Evolutionary conservation across 2,797 vertebrate genomes (phyloP).

Genomic region (Malacoctenus gilli): DNA sequence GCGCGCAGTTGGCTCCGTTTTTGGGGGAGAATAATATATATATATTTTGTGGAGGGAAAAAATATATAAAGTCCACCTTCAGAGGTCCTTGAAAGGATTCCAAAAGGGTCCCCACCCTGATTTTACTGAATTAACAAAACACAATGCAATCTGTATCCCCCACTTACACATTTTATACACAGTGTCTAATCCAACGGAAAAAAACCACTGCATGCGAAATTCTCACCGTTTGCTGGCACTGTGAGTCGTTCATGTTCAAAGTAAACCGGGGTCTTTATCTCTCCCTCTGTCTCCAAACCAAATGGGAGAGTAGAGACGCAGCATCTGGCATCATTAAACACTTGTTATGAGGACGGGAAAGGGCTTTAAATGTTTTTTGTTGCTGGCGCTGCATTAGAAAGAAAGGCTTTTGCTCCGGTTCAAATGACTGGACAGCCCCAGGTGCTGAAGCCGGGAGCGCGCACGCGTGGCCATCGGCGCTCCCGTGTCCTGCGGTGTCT

Average conservation of each 20-base stretch:
- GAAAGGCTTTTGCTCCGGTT: constrained; percentile 15
- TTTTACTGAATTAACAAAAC: constrained; percentile 17
- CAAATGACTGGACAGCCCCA: constrained; percentile 45
- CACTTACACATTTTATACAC: neutral
- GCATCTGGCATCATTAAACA: constrained; percentile 73
- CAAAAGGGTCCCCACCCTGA: constrained; percentile 17
- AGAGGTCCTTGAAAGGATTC: constrained; percentile 35
- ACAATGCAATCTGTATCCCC: constrained; percentile 13
- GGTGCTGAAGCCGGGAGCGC: constrained; percentile 61
- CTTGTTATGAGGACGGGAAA: constrained; percentile 53
- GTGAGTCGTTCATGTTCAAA: constrained; percentile 39
- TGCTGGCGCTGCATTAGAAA: constrained; percentile 37
- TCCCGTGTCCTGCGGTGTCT: constrained; percentile 23
- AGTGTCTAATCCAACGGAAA: constrained; percentile 9
- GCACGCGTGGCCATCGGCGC: no score
- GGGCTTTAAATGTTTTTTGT: constrained; percentile 37
- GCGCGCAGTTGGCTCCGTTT: neutral
- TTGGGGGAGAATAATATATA: no score
- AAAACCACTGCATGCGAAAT: constrained; percentile 6
- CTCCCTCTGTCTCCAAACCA: constrained; percentile 29
- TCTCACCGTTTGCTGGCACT: constrained; percentile 18
- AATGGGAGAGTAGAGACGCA: constrained; percentile 36
- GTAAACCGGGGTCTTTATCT: constrained; percentile 38
- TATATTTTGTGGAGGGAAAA: constrained; percentile 5
- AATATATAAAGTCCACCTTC: constrained; percentile 41